phyloP scores from a whole-genome alignment of 2,888 invertebrate genomes.

The Agriopis aurantiaria region DNA sequence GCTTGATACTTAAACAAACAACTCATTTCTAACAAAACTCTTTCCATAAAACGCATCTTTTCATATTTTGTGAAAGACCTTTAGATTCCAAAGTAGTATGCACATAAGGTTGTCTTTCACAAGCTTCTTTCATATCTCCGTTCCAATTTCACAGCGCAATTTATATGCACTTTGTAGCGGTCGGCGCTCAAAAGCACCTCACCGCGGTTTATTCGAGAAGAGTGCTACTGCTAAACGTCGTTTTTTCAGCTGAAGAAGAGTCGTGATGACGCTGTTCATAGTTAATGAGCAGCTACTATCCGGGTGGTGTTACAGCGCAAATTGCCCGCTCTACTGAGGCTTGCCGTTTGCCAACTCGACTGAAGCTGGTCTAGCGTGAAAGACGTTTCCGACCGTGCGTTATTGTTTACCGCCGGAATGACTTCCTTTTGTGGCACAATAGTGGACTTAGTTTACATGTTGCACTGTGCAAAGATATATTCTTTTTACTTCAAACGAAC shows the following conservation, averaged over 20 bases:
- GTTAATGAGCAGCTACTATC: slow-evolving; percentile 84
- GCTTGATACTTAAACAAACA: not conserved
- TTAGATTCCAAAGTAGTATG: slow-evolving; percentile 57
- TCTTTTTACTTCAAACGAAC: slow-evolving; percentile 52
- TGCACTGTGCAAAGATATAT: slow-evolving; percentile 61
- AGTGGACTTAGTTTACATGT: slow-evolving; percentile 57
- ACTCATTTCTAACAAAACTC: not conserved
- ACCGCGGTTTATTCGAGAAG: slow-evolving; percentile 72
- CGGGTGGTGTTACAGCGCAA: slow-evolving; percentile 77
- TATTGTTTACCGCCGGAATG: slow-evolving; percentile 82
- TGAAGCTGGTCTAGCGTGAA: slow-evolving; percentile 72
- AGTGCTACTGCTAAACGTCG: slow-evolving; percentile 79
- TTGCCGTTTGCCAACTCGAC: slow-evolving; percentile 70
- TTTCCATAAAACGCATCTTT: slow-evolving; percentile 8
- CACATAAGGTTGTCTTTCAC: slow-evolving; percentile 73
- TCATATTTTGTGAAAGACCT: slow-evolving; percentile 40
- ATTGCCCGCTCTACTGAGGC: slow-evolving; percentile 79
- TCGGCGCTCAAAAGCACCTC: slow-evolving; percentile 76
- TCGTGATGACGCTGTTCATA: slow-evolving; percentile 85
- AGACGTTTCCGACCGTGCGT: slow-evolving; percentile 77
- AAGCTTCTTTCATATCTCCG: slow-evolving; percentile 80
- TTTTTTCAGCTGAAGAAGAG: slow-evolving; percentile 82
- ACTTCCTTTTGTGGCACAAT: slow-evolving; percentile 74
- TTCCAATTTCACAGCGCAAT: slow-evolving; percentile 81
- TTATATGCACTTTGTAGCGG: slow-evolving; percentile 85